These are phyloP conservation scores for Pinna nobilis DNA, from an alignment of 1,140 invertebrate species.

Conservation along the genomic window DNA sequence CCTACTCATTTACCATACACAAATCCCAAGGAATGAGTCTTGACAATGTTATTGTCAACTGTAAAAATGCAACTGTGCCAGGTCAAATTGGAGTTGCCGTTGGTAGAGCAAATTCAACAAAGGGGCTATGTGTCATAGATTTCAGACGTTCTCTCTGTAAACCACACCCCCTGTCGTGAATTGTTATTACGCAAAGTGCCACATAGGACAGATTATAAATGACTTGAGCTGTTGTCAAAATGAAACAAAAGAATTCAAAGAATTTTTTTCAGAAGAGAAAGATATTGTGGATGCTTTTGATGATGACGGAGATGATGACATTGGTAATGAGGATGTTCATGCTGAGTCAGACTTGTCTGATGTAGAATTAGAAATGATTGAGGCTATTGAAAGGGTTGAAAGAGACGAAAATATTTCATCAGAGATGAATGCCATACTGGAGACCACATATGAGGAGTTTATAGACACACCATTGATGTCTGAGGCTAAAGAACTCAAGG, in stretches of 20 bases:
- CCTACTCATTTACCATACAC: constrained; percentile 44
- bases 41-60: constrained; percentile 29
- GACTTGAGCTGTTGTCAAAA: constrained; percentile 7
- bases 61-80: constrained; percentile 19
- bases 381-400: background rate
- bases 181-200: constrained; percentile 2
- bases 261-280: no score
- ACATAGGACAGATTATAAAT: background rate
- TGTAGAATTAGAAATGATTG: background rate
- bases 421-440: background rate
- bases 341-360: background rate
- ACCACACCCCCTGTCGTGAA: constrained; percentile 22
- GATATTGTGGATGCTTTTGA: background rate
- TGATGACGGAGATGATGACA: constrained; percentile 5
- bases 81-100: constrained; percentile 46
- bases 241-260: background rate
- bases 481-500: background rate
- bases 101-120: constrained; percentile 8
- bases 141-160: constrained; percentile 22
- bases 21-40: constrained; percentile 42
- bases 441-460: background rate
- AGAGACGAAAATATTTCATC: background rate
- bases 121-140: constrained; percentile 34
- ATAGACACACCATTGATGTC: background rate
- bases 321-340: background rate